Evolutionary conservation across 2,113 vertebrate species (phyloP).

Genomic region (Mesembrinibis cayennensis): DNA sequence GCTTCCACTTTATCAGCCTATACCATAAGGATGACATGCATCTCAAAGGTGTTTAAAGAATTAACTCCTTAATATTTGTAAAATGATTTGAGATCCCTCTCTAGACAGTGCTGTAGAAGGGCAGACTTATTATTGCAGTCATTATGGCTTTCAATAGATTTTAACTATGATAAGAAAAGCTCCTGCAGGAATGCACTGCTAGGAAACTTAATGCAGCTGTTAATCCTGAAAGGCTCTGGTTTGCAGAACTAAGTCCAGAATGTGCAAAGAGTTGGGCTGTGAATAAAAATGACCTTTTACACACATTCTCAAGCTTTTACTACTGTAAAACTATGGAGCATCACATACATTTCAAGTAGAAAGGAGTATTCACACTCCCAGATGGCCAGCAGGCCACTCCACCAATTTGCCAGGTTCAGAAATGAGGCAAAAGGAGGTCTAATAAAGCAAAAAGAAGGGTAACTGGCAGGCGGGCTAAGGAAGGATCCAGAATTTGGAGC

Average conservation of each 20-base stretch:
- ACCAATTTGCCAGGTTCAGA: background rate
- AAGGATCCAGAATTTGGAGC: background rate
- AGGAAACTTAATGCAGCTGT: background rate
- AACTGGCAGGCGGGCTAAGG: background rate
- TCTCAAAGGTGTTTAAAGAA: conserved; percentile 15
- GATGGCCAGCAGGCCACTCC: background rate
- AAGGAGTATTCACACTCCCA: background rate
- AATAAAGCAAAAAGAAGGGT: background rate
- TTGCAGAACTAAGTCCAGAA: background rate
- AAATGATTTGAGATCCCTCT: background rate
- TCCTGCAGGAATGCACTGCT: background rate
- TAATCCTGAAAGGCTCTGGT: conserved; percentile 31
- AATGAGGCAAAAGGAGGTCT: background rate
- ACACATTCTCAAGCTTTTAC: background rate
- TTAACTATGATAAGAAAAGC: background rate
- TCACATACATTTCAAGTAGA: background rate
- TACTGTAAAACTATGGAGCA: background rate
- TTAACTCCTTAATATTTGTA: conserved; percentile 15
- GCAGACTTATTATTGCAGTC: background rate
- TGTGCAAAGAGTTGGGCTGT: background rate
- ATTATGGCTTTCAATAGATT: background rate
- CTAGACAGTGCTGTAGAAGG: background rate
- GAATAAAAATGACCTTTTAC: background rate
- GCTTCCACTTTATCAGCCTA: conserved; percentile 9
- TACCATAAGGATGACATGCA: background rate